Evolutionary conservation across 2,113 vertebrate genomes (phyloP), one percentile per base, ranked within the genome.

Genomic region (Sinocyclocheilus anophthalmus): DNA sequence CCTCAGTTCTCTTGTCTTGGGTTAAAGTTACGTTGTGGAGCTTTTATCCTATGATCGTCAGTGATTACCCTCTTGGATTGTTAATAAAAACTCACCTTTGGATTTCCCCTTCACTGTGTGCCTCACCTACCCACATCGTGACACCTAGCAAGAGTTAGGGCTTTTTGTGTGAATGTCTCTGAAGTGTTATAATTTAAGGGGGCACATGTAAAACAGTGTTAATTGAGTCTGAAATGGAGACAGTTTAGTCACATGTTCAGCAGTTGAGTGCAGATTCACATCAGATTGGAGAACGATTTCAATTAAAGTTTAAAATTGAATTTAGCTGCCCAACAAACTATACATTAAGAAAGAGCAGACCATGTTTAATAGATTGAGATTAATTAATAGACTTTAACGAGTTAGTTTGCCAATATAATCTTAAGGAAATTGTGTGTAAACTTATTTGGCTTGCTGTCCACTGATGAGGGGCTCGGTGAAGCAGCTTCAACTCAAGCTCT

Each of bases 141-240:
- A 33, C 30, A 33, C 63, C 45, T 45, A 12, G 24, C 18, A 8
- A 70, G 42, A 69, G 24, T 82, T 42, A 16, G 39, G 10, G 42
- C 42, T 30, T 70, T 81, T 81, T 65, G n/a, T 67, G 39, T 16
- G 79, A 81, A 61, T 20, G 45, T 65, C 79, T 81, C 79, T 81
- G 59, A 81, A 48, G 79, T 82, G 80, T 82, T 53, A 70, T 82
- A 69, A 82, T 70, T 82, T 37, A 48, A 81, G 45, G 9, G 48
- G 39, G 59, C 79, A 81, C 79, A 65, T 81, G 59, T 50, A 69
- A 82, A 82, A 82, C 26, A 50, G 63, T 82, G 80, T 70, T 82
- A 82, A 82, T 53, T 82, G 80, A 53, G 61, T 70, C 63, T 70
- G 63, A 82, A 69, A 70, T 70, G 42, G 63, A 82, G 80, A 70